Evolutionary conservation across 2,113 vertebrate species (phyloP).

Genomic region (Hemicordylus capensis): DNA sequence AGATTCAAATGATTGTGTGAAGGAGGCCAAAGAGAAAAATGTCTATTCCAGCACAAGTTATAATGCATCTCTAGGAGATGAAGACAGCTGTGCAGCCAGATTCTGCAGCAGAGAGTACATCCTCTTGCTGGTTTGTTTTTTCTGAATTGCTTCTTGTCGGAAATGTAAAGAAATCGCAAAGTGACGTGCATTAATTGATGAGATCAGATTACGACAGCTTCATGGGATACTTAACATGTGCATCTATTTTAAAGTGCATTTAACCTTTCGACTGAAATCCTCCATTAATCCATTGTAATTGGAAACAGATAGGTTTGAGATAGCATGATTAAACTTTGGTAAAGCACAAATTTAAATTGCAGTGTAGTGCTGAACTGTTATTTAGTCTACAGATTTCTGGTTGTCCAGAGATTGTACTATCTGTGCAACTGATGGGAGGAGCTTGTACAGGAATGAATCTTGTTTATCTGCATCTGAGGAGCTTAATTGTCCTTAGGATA

Average conservation of each 20-base stretch:
- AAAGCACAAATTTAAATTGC: neutral
- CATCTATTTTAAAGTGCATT: neutral
- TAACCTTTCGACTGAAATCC: constrained; percentile 19
- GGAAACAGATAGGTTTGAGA: neutral
- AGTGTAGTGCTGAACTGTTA: neutral
- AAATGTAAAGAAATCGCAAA: neutral
- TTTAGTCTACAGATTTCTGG: neutral
- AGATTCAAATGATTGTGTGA: no score
- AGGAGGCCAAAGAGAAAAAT: neutral
- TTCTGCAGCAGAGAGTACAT: neutral
- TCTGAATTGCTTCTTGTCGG: neutral
- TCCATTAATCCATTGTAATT: neutral
- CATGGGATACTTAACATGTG: neutral
- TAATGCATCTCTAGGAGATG: neutral
- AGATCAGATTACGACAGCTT: neutral
- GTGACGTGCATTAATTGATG: neutral
- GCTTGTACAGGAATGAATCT: no score
- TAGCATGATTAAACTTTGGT: neutral
- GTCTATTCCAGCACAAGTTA: neutral
- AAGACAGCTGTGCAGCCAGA: neutral
- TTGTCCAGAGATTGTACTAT: no score
- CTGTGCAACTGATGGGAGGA: no score
- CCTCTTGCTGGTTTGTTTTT: neutral
- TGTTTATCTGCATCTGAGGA: no score
- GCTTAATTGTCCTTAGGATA: no score